These are phyloP conservation scores for Chelonus formosanus DNA, from an alignment of 2,888 invertebrate genomes.

Conservation along the genomic window DNA sequence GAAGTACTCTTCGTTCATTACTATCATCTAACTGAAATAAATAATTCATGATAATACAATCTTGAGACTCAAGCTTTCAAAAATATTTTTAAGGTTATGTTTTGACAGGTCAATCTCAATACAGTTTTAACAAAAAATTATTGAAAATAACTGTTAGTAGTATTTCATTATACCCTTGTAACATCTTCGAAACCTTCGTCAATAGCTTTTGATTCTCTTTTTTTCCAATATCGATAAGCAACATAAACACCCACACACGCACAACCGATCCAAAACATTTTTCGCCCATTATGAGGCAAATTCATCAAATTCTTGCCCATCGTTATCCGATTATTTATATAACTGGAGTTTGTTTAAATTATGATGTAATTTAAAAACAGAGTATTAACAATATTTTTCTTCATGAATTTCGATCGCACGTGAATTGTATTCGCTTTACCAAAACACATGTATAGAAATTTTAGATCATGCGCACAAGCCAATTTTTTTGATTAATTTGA, in stretches of 20 bases:
- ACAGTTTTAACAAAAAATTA: no score
- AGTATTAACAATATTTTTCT: not conserved
- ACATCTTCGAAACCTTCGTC: constrained; percentile 65
- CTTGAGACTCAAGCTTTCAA: not conserved
- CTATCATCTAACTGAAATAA: constrained; percentile 58
- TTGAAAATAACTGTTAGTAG: no score
- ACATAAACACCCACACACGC: constrained; percentile 62
- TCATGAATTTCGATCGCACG: constrained; percentile 1
- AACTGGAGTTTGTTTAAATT: no score
- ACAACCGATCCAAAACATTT: constrained; percentile 54
- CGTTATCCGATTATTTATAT: not conserved
- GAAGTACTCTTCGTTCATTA: constrained; percentile 59
- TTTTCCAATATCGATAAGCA: constrained; percentile 63
- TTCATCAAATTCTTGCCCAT: constrained; percentile 24
- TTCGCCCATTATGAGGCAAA: constrained; percentile 42
- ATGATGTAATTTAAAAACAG: not conserved
- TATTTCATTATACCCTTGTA: constrained; percentile 54
- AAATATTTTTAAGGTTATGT: constrained; percentile 13
- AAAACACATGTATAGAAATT: constrained; percentile 15
- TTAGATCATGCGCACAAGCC: no score
- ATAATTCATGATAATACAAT: constrained; percentile 21
- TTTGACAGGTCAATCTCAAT: not conserved
- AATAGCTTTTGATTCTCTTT: constrained; percentile 59
- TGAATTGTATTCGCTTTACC: not conserved
- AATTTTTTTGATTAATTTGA: no score